A percentile compares a stretch with the other conserved stretches of the same genome.
Evolutionary conservation across 2,113 vertebrate species (phyloP).

Genomic region (Tachysurus fulvidraco): DNA sequence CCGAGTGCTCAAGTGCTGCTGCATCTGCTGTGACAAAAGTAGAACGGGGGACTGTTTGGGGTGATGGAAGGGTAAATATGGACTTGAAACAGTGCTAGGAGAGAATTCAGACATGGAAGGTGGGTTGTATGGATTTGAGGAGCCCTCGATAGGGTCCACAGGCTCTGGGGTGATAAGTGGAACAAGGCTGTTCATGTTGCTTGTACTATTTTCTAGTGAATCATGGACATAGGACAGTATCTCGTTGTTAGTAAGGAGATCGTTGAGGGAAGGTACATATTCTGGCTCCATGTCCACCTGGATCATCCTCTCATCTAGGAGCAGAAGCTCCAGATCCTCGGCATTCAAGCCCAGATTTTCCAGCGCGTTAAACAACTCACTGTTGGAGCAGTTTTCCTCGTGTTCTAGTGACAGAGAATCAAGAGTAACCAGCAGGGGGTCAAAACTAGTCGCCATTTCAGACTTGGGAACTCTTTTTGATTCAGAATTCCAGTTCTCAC

Average conservation of each 20-base stretch:
- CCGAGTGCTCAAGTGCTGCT: conserved; percentile 33
- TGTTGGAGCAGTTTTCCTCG: conserved; percentile 70
- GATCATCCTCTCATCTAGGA: conserved; percentile 80
- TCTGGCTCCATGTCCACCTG: conserved; percentile 70
- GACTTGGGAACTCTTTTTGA: conserved; percentile 39
- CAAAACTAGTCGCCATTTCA: conserved; percentile 57
- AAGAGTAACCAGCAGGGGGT: conserved; percentile 73
- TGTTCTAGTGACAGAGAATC: conserved; percentile 72
- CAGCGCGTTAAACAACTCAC: conserved; percentile 71
- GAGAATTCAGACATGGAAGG: rapidly evolving
- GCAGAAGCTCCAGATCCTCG: conserved; percentile 78
- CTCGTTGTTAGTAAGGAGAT: conserved; percentile 70
- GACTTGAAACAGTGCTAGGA: neutral
- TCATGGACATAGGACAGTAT: conserved; percentile 73
- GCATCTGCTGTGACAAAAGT: conserved; percentile 50
- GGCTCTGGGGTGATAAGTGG: neutral
- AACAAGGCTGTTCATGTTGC: conserved; percentile 9
- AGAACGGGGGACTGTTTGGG: conserved; percentile 40
- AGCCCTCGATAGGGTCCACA: neutral
- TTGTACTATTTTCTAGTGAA: conserved; percentile 54
- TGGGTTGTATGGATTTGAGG: neutral
- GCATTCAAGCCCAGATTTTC: conserved; percentile 75
- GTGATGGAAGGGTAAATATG: neutral
- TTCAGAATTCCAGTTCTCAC: conserved; percentile 55
- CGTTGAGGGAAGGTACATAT: conserved; percentile 58